Evolutionary conservation across 2,888 invertebrate genomes (phyloP).

Genomic region (Machimus rusticus): DNA sequence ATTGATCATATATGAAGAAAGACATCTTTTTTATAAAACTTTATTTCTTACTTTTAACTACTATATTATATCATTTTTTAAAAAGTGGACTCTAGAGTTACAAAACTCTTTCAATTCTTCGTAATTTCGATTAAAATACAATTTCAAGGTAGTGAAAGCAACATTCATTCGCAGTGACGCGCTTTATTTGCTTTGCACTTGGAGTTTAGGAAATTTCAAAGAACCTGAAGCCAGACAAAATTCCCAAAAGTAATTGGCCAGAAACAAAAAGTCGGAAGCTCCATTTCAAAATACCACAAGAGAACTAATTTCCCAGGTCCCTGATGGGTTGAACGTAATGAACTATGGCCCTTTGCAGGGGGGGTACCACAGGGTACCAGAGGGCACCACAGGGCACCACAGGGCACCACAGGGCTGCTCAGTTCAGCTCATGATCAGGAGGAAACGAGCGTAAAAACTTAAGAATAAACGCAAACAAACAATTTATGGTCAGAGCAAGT

Average conservation of each 20-base stretch:
- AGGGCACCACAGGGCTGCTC: neutral
- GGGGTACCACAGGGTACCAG: neutral
- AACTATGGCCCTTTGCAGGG: neutral
- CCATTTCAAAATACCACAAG: neutral
- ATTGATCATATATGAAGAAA: too few species aligned
- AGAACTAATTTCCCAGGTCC: neutral
- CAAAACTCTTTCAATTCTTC: neutral
- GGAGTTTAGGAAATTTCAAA: neutral
- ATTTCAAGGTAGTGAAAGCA: neutral
- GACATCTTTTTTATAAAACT: too few species aligned
- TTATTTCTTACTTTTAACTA: too few species aligned
- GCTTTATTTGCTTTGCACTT: neutral
- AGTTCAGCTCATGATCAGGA: neutral
- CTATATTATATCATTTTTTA: neutral
- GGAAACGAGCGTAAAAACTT: slow-evolving; percentile 9
- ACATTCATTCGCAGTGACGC: neutral
- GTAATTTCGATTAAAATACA: neutral
- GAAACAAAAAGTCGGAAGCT: neutral
- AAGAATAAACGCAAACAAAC: slow-evolving; percentile 23
- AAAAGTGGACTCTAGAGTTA: neutral
- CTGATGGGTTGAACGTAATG: neutral
- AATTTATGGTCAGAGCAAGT: slow-evolving; percentile 2
- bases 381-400: too few species aligned
- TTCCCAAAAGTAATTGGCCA: neutral
- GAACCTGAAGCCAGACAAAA: neutral